These are phyloP conservation scores for Neodiprion pinetum DNA, from an alignment of 1,140 invertebrate genomes.

Conservation along the genomic window DNA sequence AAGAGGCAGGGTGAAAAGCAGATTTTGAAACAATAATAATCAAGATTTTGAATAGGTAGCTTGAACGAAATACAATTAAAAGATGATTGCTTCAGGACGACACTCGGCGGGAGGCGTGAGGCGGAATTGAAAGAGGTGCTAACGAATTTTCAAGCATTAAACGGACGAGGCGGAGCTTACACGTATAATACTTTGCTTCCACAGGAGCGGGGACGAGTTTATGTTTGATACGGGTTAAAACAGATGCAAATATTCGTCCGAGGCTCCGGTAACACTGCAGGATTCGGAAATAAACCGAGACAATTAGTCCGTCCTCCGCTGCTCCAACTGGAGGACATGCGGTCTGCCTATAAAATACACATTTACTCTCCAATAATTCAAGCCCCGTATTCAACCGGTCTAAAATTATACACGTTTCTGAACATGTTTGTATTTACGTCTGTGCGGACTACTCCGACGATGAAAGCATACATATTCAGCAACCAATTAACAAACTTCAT, in stretches of 20 bases:
- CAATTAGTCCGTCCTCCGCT: not conserved
- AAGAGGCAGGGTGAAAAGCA: not conserved
- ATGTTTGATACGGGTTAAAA: not conserved
- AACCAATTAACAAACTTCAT: too few relatives aligned
- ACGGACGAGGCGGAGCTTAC: not conserved
- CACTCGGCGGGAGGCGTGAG: not conserved
- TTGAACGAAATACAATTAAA: not conserved
- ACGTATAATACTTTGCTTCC: not conserved
- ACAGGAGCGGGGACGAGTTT: too few relatives aligned
- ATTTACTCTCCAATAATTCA: too few relatives aligned
- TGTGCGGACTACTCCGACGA: too few relatives aligned
- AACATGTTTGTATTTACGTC: too few relatives aligned
- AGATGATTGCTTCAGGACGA: not conserved
- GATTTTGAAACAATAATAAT: not conserved
- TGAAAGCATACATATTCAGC: too few relatives aligned
- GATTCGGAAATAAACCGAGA: not conserved
- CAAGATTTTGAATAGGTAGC: not conserved
- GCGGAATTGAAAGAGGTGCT: not conserved
- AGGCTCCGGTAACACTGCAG: not conserved
- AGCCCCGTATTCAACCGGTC: too few relatives aligned
- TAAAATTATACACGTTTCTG: too few relatives aligned
- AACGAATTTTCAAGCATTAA: not conserved
- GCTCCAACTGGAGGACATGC: too few relatives aligned
- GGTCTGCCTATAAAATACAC: too few relatives aligned
- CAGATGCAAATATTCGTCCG: not conserved